Evolutionary conservation across 1,140 invertebrate genomes (phyloP), one percentile per base, ranked within the genome.

Genomic region (Heliconius himera): DNA sequence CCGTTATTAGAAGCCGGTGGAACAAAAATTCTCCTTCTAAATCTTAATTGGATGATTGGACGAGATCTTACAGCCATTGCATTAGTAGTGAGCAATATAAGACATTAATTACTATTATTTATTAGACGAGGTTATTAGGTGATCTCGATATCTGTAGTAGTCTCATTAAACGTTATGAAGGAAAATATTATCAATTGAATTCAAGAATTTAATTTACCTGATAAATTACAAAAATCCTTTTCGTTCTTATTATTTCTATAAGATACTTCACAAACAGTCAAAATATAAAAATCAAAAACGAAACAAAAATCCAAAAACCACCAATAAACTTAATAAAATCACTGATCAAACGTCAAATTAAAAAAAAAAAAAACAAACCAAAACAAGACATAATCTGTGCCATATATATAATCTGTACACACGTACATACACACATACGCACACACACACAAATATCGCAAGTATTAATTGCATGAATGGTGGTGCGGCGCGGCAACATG

Each of bases 401-500:
- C 9, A 29, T 66, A 29, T 66, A 66, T 66, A 66, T 66, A 66
- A 66, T 66, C 60, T 66, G 26, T 66, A 66, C 11, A n/a, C 18
- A 46, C 13, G 16, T 3, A 13, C 41, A 41, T 1, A 41, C 38
- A 41, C 2, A 41, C 11, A 11, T n/a, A n/a, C n/a, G n/a, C 4
- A 0, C 11, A 13, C 33, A 49, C 18, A 60, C n/a, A 60, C 8
- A 60, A 60, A 60, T 22, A 60, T 60, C 9, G 22, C 56, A 60
- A 66, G 41, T 76, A 74, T 73, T 81, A 77, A 80, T 77, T 89
- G 90, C 89, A 93, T 93, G 90, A 92, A 92, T 92, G 90, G 89
- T 89, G 88, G 89, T 87, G 87, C 83, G 86, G 81, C 84, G 83
- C 87, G 91, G 90, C 90, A 91, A 91, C 91, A 84, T 85, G 88